phyloP scores from a whole-genome alignment of 2,888 invertebrate species.

The Agrotis clavis region DNA sequence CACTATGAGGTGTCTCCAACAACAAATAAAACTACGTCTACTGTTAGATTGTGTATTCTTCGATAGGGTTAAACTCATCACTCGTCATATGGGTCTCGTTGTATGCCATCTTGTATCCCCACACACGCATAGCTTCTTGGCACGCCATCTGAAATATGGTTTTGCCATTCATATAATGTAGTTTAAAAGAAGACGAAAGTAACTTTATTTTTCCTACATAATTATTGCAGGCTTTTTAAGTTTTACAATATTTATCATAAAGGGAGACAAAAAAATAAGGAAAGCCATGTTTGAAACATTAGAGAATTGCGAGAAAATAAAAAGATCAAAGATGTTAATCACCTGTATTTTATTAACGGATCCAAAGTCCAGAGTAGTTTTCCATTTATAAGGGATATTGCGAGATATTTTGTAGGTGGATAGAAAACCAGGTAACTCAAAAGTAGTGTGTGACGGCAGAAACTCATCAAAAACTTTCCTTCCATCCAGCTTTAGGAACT shows the following conservation, averaged over 20 bases:
- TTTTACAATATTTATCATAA: background rate
- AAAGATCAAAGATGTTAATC: background rate
- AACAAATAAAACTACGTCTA: background rate
- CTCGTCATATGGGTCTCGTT: conserved; percentile 85
- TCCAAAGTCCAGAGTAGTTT: conserved; percentile 93
- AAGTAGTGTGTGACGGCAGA: conserved; percentile 95
- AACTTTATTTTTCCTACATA: background rate
- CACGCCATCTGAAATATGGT: conserved; percentile 87
- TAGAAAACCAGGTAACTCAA: conserved; percentile 95
- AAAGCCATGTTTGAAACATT: too few species aligned
- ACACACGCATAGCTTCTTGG: conserved; percentile 94
- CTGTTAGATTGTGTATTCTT: conserved; percentile 75
- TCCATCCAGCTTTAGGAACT: conserved; percentile 94
- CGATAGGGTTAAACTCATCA: conserved; percentile 85
- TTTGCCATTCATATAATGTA: background rate
- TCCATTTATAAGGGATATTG: conserved; percentile 96
- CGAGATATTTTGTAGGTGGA: conserved; percentile 96
- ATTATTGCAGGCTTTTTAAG: background rate
- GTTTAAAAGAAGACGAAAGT: background rate
- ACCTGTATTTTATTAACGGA: conserved; percentile 93
- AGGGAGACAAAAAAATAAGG: background rate
- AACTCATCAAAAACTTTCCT: conserved; percentile 93
- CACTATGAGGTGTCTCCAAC: background rate
- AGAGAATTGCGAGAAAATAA: too few species aligned
- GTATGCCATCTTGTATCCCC: conserved; percentile 94